A percentile compares a stretch with the other conserved stretches of the same genome.
Evolutionary conservation across 2,113 vertebrate species (phyloP).

Genomic region (Dicaeum eximium): DNA sequence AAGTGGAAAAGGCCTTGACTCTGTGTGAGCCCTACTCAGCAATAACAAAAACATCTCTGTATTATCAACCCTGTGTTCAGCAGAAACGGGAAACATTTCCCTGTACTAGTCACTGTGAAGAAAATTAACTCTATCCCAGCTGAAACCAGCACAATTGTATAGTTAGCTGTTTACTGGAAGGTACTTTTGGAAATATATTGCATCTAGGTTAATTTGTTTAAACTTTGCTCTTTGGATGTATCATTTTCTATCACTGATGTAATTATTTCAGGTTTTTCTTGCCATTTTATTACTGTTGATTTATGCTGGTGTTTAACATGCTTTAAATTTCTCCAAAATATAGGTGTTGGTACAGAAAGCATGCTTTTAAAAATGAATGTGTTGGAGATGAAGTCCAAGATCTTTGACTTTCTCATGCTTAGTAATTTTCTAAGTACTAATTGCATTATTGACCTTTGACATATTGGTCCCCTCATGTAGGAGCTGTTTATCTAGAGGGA

Average conservation of each 20-base stretch:
- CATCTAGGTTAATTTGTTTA: not conserved
- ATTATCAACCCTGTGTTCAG: not conserved
- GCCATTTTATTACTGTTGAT: not conserved
- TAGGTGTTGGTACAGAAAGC: not conserved
- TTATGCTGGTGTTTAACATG: not conserved
- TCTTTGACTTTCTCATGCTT: not conserved
- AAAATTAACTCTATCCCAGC: not conserved
- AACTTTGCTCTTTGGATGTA: not conserved
- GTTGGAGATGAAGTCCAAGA: not conserved
- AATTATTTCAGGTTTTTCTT: not conserved
- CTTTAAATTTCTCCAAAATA: not conserved
- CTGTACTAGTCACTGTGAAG: not conserved
- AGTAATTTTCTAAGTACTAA: slow-evolving; percentile 28
- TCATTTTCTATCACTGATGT: not conserved
- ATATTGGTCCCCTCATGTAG: slow-evolving; percentile 57
- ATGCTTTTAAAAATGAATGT: not conserved
- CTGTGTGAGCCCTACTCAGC: not conserved
- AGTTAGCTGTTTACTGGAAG: not conserved
- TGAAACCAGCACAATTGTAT: not conserved
- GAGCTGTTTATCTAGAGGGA: slow-evolving; percentile 95
- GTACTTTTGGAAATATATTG: not conserved
- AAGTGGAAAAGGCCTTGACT: not conserved
- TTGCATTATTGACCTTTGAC: not conserved
- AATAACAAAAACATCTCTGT: not conserved
- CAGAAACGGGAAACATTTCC: not conserved